Evolutionary conservation across 2,113 vertebrate species (phyloP).

Genomic region (Lycocorax pyrrhopterus): DNA sequence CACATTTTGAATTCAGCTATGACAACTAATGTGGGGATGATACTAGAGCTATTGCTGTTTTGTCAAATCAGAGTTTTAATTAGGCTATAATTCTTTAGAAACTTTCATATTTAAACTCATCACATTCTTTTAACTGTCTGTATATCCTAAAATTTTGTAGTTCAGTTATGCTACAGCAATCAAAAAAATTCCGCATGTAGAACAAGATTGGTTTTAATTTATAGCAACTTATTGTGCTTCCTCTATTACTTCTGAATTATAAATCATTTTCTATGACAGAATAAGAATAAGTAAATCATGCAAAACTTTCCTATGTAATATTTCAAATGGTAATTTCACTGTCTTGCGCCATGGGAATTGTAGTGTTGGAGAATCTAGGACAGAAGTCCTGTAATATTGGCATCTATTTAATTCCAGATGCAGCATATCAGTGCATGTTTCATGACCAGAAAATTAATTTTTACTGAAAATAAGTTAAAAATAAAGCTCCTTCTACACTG

Average conservation of each 20-base stretch:
- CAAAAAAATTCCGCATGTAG: background rate
- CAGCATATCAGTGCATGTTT: background rate
- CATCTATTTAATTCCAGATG: background rate
- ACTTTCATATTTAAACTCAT: background rate
- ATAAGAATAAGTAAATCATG: background rate
- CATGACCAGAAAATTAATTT: background rate
- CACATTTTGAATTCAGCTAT: background rate
- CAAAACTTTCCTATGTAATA: background rate
- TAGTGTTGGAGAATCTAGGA: background rate
- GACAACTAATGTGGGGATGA: background rate
- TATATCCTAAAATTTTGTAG: background rate
- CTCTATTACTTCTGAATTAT: slow-evolving; percentile 1
- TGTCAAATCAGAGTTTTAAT: slow-evolving; percentile 26
- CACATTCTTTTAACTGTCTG: background rate
- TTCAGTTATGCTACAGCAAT: background rate
- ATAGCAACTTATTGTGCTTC: background rate
- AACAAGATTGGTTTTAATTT: background rate
- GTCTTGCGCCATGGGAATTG: background rate
- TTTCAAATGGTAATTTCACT: background rate
- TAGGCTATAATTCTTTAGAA: slow-evolving; percentile 24
- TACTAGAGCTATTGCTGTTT: background rate
- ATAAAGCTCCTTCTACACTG: background rate
- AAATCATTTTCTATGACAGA: background rate
- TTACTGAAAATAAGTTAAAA: background rate
- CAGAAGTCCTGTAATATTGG: background rate